A percentile compares a stretch with the other conserved stretches of the same genome.
Conservation (phyloP, 2,888 invertebrate genomes). For the Brachypalpus laphriformis region DNA sequence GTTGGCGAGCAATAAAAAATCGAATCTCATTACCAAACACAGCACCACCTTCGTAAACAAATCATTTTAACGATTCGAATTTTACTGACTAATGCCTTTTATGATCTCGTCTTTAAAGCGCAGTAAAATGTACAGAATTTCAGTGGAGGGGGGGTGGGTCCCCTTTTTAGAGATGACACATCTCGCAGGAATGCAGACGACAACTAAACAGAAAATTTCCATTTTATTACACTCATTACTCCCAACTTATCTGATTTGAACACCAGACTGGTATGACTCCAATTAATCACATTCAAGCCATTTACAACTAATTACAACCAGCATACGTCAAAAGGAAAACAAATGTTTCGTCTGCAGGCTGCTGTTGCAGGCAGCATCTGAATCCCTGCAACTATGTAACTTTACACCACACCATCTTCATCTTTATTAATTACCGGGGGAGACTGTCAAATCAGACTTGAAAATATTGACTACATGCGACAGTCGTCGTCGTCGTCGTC, state of each 20-base stretch:
- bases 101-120: neutral
- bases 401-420: slow-evolving; percentile 39
- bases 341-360: slow-evolving; percentile 49
- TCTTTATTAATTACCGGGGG: slow-evolving; percentile 59
- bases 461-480: slow-evolving; percentile 64
- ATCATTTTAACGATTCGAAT: neutral
- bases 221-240: slow-evolving; percentile 64
- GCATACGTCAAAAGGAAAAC: slow-evolving; percentile 41
- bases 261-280: slow-evolving; percentile 23
- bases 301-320: slow-evolving; percentile 68
- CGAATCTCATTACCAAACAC: neutral
- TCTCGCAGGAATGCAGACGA: slow-evolving; percentile 21
- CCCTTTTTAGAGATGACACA: slow-evolving; percentile 36
- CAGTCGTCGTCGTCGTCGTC: too few species aligned
- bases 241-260: slow-evolving; percentile 42
- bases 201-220: slow-evolving; percentile 53
- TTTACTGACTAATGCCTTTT: slow-evolving; percentile 1
- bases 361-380: neutral
- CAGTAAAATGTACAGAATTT: neutral
- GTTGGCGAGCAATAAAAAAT: neutral
- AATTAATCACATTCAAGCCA: slow-evolving; percentile 68
- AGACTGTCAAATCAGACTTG: slow-evolving; percentile 58
- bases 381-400: slow-evolving; percentile 18
- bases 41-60: slow-evolving; percentile 1
- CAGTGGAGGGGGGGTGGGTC: neutral